Base-by-base conservation (phyloP, 2,888 invertebrate species). In the Hypsopygia costalis region DNA sequence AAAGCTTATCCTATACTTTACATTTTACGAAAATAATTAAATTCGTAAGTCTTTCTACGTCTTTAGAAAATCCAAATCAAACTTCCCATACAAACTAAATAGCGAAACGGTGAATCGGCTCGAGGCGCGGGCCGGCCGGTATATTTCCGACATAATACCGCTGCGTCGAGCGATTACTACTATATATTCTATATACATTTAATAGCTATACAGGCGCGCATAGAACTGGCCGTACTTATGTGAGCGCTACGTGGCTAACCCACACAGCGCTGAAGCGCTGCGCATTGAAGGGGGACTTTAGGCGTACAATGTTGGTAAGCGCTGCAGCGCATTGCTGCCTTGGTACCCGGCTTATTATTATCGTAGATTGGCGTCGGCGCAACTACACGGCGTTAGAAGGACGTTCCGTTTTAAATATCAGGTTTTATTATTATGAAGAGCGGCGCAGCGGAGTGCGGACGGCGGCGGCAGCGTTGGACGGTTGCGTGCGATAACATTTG, bases 141-240 rank as follows among this genome's bases (percentile, higher is more conserved):
- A 88, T 88, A 88, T 88, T 88, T 88, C 88, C 88, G 87, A 88
- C 88, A 88, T 88, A 88, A 88, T 88, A 88, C 88, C 88, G 88
- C 88, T 88, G 88, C 88, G 88, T 88, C 88, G 88, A 88, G 88
- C 88, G 88, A 88, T 88, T 88, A 88, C 88, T 88, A 88, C 88
- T 88, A 88, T 88, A 88, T 88, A 88, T 88, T 88, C 88, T 87
- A 88, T 88, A 88, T 88, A 88, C 88, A 88, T 88, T 88, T 88
- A 87, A 88, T 87, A 88, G 87, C 87, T 88, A 88, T 88, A 88
- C 87, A 88, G 87, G 86, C 88, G 87, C 87, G 88, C 87, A 87
- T 88, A 88, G 88, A 88, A 88, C 87, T 87, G 86, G 87, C 87
- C 87, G 88, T 88, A 88, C 87, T 88, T 87, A 87, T 87, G 87